Evolutionary conservation across 2,888 invertebrate species (phyloP), one percentile per base, ranked within the genome.

Genomic region (Drosophila prolongata): DNA sequence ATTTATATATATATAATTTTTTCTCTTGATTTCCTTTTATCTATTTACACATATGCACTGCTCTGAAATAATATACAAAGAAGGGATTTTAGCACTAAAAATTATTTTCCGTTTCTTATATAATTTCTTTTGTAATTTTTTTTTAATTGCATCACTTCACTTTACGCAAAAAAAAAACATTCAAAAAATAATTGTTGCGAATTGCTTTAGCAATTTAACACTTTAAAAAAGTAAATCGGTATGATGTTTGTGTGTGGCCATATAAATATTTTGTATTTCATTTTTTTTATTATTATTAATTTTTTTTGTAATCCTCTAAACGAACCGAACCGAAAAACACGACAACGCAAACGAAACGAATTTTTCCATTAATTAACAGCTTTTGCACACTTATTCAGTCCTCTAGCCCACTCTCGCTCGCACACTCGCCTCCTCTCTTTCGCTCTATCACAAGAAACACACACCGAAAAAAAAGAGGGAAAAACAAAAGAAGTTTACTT

Each of bases 301-400:
- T 37, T 24, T 44, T 13, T 30, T 37, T 43, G 16, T 16, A 19
- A 55, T 38, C 34, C 38, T 19, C 38, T 34, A 37, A 40, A 52
- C 56, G 37, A 19, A 60, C 24, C 55, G 60, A 30, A 35, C 43
- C 60, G 44, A 43, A 47, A 40, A 40, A 44, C 57, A 57, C 57
- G 44, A 56, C 56, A 16, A 34, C 58, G 40, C n/a, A 19, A 42
- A 50, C 40, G 30, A 52, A 50, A 38, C 34, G 42, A 65, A 72
- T 49, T 72, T 72, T 72, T 72, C 65, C 65, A 72, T 72, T 72
- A 72, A 72, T 72, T 71, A 71, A 72, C 71, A 71, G 46, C 71
- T 71, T n/a, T 71, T 62, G 59, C 56, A 62, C 71, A 69, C 35
- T 67, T 67, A 50, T 30, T 19, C 35, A 34, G 30, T 42, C 47